Evolutionary conservation across 2,113 vertebrate genomes (phyloP), one percentile per base, ranked within the genome.

Genomic region (Pedetes capensis): DNA sequence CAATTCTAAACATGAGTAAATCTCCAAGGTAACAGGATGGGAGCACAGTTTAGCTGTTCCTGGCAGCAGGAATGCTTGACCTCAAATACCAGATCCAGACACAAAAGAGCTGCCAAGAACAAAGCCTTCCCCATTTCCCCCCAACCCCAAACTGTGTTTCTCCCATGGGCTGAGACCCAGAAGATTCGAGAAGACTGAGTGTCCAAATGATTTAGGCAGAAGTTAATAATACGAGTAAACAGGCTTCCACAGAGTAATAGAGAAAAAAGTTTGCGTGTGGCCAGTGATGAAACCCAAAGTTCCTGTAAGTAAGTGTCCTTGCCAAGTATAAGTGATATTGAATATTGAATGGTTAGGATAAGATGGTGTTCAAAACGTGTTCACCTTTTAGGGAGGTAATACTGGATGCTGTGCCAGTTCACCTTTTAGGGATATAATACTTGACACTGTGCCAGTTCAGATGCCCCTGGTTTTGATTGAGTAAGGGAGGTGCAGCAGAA

Each of bases 21-120:
- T 97, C 85, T 91, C 97, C 96, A 94, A 95, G 96, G 97, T 75
- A 96, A 96, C 96, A 85, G 83, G 78, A 93, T 75, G 68, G 76
- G 49, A 92, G 74, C 68, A 78, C 39, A 92, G 80, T 75, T 80
- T 74, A 87, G 85, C 66, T 93, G 61, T 90, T 88, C 71, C 57
- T 20, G 34, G 76, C 49, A 88, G 53, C 74, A 85, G 55, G 76
- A 94, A 96, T 71, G 61, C 76, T 95, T 95, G 91, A 92, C 85
- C 90, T 95, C 74, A 97, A 95, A 92, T 57, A 79, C 57, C 91
- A 88, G 94, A 94, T 42, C 23, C 49, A 93, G 76, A 89, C 34
- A 57, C 78, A 91, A 89, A 88, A 95, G 47, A 44, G 66, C 87
- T 92, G 75, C 78, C 55, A 57, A 85, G 61, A 87, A 76, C 51